Conservation (phyloP, 2,113 vertebrate species). For the Apaloderma vittatum region DNA sequence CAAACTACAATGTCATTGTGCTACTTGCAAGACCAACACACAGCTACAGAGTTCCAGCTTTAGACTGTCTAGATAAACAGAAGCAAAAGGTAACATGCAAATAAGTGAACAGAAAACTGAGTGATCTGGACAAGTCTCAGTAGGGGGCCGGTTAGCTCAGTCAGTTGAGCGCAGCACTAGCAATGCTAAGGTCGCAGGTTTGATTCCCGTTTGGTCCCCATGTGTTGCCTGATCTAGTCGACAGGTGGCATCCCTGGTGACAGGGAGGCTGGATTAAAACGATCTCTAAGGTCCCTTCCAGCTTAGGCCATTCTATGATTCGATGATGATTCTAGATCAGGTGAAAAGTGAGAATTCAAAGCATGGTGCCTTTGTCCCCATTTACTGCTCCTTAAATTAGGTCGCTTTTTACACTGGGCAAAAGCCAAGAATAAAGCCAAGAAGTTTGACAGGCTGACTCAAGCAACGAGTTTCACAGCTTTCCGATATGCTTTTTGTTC, state of each 20-base stretch:
- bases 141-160: too few species aligned
- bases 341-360: background rate
- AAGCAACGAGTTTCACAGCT: background rate
- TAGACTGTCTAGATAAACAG: background rate
- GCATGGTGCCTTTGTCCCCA: background rate
- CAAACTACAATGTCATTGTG: background rate
- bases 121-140: background rate
- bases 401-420: background rate
- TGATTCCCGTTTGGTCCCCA: too few species aligned
- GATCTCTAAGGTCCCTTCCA: too few species aligned
- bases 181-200: too few species aligned
- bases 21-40: background rate
- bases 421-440: background rate
- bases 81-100: background rate
- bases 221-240: too few species aligned
- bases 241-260: too few species aligned
- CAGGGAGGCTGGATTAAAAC: too few species aligned
- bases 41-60: background rate
- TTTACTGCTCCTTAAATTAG: background rate
- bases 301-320: too few species aligned
- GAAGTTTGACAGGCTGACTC: background rate
- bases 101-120: background rate
- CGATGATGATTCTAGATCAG: too few species aligned
- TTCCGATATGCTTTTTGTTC: background rate
- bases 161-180: too few species aligned